Base-by-base conservation (phyloP, 2,888 invertebrate species). In the Temnothorax rugatulus region DNA sequence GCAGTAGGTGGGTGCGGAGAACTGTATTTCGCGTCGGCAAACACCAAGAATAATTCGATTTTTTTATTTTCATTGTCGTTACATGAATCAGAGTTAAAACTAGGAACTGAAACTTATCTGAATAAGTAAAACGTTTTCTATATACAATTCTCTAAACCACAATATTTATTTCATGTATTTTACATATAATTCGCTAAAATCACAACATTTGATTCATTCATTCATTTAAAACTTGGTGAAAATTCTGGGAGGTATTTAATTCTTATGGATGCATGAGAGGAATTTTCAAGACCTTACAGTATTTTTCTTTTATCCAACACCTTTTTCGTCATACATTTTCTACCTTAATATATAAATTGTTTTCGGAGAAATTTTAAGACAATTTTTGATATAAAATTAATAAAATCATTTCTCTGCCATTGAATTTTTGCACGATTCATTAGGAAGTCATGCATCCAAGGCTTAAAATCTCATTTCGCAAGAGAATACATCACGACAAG, bases 1-100 rank as follows among this genome's bases (percentile, higher is more conserved):
- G 73, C 84, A 44, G 50, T 66, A 79, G 83, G 85, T 77, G 83
- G 83, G 13, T 82, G 81, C 77, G 13, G n/a, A 44, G 7, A 7
- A 34, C 4, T 34, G 18, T 13, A 76, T 68, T 61, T 52, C 9
- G n/a, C 54, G 15, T 29, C 29, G 13, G 4, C 21, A 29, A 52
- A 38, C 38, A 52, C 25, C 29, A 44, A 47, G 34, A 66, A 57
- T 25, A 54, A 44, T 77, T 74, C 13, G 2, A 3, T 34, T n/a
- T 44, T 29, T 71, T 21, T 29, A 11, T 69, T 71, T 57, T 73
- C 2, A 18, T 59, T 38, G 11, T 11, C 73, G 15, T 25, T 73
- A 38, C 4, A 57, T 21, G 21, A 71, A 71, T 15, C 57, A 25
- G 13, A 41, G 7, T 59, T 59, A 74, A 59, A 15, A 41, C 4